These are phyloP conservation scores for Ashinkailepas kermadecensis DNA, from an alignment of 2,888 invertebrate genomes.

Conservation along the genomic window DNA sequence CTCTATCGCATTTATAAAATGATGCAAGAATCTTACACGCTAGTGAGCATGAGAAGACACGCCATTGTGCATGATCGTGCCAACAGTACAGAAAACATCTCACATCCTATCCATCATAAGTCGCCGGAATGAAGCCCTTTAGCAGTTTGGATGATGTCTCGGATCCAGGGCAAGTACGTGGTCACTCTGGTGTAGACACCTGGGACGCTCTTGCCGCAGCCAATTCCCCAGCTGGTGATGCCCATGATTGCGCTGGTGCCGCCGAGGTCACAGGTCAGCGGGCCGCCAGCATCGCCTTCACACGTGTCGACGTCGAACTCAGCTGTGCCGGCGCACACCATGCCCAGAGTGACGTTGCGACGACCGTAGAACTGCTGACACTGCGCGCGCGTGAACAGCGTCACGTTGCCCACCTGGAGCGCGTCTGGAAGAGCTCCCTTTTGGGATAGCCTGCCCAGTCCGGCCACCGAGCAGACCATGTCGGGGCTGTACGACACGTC, in stretches of 20 bases:
- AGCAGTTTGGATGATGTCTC: neutral
- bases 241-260: neutral
- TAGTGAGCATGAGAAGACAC: no score
- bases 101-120: no score
- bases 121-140: no score
- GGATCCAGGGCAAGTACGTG: neutral
- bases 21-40: no score
- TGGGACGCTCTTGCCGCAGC: neutral
- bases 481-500: constrained; percentile 50
- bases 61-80: no score
- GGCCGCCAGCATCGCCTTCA: neutral
- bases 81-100: no score
- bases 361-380: constrained; percentile 2
- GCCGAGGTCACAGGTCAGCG: neutral
- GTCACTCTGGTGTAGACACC: neutral
- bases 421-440: neutral
- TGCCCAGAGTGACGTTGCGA: neutral
- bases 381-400: neutral
- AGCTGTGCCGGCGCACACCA: neutral
- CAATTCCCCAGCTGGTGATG: constrained; percentile 5
- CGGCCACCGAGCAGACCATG: constrained; percentile 65
- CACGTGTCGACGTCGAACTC: neutral
- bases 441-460: constrained; percentile 54
- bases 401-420: neutral
- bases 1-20: no score